Evolutionary conservation across 53 echinoderm and acorn worm genomes (phyloP).

Genomic region (Henricia sp.): DNA sequence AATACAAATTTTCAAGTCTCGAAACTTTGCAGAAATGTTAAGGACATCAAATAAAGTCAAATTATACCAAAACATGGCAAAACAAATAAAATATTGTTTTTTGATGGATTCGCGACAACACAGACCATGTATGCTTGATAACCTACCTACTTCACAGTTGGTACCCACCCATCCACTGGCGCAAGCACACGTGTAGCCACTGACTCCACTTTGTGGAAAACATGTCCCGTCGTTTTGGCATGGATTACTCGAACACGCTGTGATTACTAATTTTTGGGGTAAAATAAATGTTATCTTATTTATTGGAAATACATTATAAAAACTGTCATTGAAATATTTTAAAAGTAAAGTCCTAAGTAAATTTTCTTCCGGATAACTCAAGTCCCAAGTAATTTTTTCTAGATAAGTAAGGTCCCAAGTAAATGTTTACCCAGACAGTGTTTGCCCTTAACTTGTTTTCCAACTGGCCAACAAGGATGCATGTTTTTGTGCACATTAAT

Average conservation of each 20-base stretch:
- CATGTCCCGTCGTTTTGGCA: conserved; percentile 76
- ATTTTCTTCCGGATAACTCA: too few species aligned
- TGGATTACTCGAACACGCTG: conserved; percentile 70
- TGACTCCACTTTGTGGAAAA: conserved; percentile 65
- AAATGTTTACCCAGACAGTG: too few species aligned
- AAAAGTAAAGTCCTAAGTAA: background rate
- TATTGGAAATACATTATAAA: background rate
- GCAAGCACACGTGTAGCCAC: conserved; percentile 75
- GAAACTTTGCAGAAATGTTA: too few species aligned
- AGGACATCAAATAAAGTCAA: background rate
- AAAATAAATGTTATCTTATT: background rate
- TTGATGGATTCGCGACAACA: background rate
- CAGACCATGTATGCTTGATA: background rate
- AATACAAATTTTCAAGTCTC: too few species aligned
- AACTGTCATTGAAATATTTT: background rate
- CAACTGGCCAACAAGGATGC: too few species aligned
- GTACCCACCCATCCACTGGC: conserved; percentile 56
- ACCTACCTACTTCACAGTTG: conserved; percentile 77
- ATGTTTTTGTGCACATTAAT: too few species aligned
- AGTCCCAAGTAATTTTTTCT: too few species aligned
- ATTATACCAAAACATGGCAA: background rate
- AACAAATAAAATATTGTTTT: background rate
- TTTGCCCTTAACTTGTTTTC: background rate
- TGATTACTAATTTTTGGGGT: conserved; percentile 43
- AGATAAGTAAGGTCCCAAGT: too few species aligned